A percentile compares a stretch with the other conserved stretches of the same genome.
These are phyloP conservation scores for Catamblyrhynchus diadema DNA, from an alignment of 2,797 vertebrate genomes.

Conservation along the genomic window DNA sequence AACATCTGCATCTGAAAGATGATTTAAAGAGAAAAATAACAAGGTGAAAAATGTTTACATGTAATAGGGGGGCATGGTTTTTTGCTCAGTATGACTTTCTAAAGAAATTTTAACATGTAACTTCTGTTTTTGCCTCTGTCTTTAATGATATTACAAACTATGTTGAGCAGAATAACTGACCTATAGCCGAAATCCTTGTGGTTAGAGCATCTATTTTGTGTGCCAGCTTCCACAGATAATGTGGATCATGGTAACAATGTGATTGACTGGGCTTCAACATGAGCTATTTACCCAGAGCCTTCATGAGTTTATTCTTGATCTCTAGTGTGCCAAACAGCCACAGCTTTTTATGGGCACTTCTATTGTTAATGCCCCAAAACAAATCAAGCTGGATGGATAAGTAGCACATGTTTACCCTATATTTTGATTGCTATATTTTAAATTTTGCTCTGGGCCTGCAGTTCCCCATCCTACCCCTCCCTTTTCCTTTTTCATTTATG, in stretches of 20 bases:
- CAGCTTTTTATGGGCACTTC: background rate
- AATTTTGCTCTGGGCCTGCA: background rate
- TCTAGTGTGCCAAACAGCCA: background rate
- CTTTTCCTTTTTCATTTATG: background rate
- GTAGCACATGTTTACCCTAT: background rate
- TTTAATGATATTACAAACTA: background rate
- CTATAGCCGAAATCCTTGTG: background rate
- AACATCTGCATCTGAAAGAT: background rate
- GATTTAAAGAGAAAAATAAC: background rate
- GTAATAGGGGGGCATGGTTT: background rate
- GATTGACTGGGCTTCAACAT: background rate
- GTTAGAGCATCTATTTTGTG: background rate
- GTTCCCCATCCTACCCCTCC: background rate
- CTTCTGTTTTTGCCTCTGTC: background rate
- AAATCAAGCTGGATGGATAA: background rate
- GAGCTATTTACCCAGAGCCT: background rate
- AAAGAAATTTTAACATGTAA: background rate
- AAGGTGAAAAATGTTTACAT: background rate
- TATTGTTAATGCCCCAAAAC: accelerated
- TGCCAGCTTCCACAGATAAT: background rate
- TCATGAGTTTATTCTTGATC: background rate
- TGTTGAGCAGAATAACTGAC: background rate
- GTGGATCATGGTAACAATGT: background rate
- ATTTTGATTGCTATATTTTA: background rate
- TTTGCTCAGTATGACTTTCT: background rate